phyloP scores from a whole-genome alignment of 2,888 invertebrate genomes.

The Nemurella pictetii region DNA sequence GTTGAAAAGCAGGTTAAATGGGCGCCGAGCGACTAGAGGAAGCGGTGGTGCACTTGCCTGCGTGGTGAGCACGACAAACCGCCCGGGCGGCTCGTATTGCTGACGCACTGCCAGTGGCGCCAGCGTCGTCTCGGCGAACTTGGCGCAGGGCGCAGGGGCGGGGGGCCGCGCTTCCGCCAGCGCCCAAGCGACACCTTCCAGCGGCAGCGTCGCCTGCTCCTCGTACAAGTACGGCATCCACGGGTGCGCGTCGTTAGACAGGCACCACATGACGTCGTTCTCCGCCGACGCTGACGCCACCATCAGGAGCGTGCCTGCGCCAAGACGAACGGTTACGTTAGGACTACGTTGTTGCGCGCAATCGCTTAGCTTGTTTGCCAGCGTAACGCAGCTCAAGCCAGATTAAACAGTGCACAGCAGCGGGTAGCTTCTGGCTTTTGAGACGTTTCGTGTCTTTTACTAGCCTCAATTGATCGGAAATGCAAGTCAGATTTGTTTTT shows the following conservation, averaged over 20 bases:
- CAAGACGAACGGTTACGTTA: background rate
- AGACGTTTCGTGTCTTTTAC: too few species aligned
- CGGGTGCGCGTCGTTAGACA: constrained; percentile 75
- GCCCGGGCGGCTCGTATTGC: constrained; percentile 70
- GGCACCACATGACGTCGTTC: constrained; percentile 75
- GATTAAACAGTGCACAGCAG: too few species aligned
- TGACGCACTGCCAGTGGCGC: constrained; percentile 68
- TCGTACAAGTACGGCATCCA: constrained; percentile 67
- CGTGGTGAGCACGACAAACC: constrained; percentile 84
- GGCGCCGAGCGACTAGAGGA: too few species aligned
- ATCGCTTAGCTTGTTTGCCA: too few species aligned
- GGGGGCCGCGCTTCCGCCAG: constrained; percentile 66
- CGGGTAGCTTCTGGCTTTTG: too few species aligned
- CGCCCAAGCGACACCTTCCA: constrained; percentile 90
- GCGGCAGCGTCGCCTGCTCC: constrained; percentile 72
- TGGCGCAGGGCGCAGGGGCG: constrained; percentile 53
- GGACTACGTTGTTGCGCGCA: background rate
- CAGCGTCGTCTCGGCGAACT: constrained; percentile 45
- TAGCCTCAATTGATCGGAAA: too few species aligned
- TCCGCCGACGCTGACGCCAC: constrained; percentile 69
- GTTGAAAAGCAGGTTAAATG: too few species aligned
- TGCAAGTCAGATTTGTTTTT: too few species aligned
- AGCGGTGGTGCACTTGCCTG: constrained; percentile 58
- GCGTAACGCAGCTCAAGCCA: too few species aligned
- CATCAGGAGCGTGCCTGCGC: constrained; percentile 68